Percentiles rank a stretch among this genome's conserved stretches.
Conservation (phyloP, 2,113 vertebrate genomes). For the Montifringilla adamsi region DNA sequence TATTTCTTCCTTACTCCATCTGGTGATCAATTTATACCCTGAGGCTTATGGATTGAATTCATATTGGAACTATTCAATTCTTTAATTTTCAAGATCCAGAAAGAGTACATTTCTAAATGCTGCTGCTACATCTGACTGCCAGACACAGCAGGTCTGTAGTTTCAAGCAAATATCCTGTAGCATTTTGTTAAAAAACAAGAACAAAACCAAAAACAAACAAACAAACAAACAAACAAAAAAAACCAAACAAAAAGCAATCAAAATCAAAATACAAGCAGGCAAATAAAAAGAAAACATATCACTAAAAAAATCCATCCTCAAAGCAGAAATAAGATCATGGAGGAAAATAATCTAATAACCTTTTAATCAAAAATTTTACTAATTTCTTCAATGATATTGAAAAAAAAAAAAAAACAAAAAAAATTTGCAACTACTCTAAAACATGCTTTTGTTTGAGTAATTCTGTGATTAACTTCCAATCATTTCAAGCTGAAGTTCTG, state of each 20-base stretch:
- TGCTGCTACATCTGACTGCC: background rate
- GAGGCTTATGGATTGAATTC: background rate
- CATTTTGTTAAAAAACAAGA: background rate
- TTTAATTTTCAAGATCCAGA: background rate
- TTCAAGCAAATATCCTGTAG: background rate
- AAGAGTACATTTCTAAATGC: background rate
- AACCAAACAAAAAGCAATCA: background rate
- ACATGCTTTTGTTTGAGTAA: background rate
- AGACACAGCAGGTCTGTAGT: background rate
- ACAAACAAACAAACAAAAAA: too few species aligned
- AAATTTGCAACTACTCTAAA: background rate
- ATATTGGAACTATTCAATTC: background rate
- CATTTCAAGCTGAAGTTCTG: background rate
- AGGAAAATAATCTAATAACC: background rate
- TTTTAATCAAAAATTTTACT: background rate
- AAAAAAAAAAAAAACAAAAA: background rate
- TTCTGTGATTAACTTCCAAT: background rate
- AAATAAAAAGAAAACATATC: background rate
- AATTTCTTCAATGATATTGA: background rate
- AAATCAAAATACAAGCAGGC: background rate
- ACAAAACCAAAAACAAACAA: background rate
- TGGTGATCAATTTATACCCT: conserved; percentile 25
- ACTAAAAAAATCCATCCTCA: background rate
- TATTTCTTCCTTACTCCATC: conserved; percentile 2
- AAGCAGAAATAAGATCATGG: background rate